Evolutionary conservation across 2,797 vertebrate genomes (phyloP).

Genomic region (Fratercula arctica): DNA sequence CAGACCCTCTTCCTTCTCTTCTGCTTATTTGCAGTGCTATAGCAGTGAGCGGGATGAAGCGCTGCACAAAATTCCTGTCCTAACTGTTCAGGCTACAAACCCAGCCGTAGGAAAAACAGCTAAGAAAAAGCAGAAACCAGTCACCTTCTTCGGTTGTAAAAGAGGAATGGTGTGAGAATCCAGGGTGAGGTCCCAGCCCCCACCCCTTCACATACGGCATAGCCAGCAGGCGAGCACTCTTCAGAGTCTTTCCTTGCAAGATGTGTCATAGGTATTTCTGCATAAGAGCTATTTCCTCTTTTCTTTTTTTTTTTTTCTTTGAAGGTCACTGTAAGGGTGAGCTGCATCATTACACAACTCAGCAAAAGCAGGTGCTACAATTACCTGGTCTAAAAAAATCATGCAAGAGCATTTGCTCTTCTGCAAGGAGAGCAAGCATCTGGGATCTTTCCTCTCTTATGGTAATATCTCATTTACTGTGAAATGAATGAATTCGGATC

Average conservation of each 20-base stretch:
- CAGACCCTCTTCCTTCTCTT: not conserved
- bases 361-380: constrained; percentile 44
- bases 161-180: constrained; percentile 66
- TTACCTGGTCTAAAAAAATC: not conserved
- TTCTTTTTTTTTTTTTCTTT: not conserved
- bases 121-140: constrained; percentile 63
- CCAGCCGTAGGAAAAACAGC: constrained; percentile 44
- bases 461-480: constrained; percentile 8
- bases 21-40: not conserved
- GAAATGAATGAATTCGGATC: not conserved
- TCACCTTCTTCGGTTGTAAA: constrained; percentile 62
- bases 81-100: not conserved
- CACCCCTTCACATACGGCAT: not conserved
- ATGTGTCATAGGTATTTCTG: constrained; percentile 23
- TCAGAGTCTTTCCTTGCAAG: not conserved
- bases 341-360: not conserved
- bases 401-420: not conserved
- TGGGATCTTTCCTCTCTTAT: constrained; percentile 5
- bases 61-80: not conserved
- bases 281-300: constrained; percentile 28
- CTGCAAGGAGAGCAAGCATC: not conserved
- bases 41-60: not conserved
- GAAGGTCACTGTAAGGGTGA: constrained; percentile 47
- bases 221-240: not conserved
- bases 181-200: not conserved